phyloP scores from a whole-genome alignment of 2,888 invertebrate genomes.

The Bombyx huttoni region DNA sequence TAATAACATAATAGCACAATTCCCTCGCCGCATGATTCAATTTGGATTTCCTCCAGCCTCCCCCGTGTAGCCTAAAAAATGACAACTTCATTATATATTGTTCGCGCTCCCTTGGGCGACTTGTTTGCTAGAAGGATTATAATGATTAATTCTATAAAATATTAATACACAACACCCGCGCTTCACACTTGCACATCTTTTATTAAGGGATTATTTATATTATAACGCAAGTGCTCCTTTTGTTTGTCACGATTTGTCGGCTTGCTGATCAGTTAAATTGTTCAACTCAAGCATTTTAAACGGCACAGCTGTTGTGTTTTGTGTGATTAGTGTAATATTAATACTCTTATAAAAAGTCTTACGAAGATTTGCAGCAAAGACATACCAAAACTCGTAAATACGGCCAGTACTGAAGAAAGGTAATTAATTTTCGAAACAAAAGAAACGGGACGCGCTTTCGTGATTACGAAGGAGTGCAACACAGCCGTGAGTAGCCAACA shows the following conservation, averaged over 20 bases:
- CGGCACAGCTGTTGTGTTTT: neutral
- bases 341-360: no score
- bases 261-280: neutral
- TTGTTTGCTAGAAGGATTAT: conserved; percentile 72
- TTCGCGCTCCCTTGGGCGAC: conserved; percentile 61
- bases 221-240: conserved; percentile 47
- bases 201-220: conserved; percentile 49
- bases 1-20: conserved; percentile 80
- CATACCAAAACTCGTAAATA: neutral
- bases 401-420: neutral
- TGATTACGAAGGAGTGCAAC: conserved; percentile 10
- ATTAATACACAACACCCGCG: conserved; percentile 66
- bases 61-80: conserved; percentile 68
- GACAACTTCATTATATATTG: conserved; percentile 73
- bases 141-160: conserved; percentile 72
- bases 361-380: neutral
- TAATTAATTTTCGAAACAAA: conserved; percentile 3
- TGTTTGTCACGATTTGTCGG: conserved; percentile 37
- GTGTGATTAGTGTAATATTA: no score
- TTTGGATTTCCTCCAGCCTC: conserved; percentile 76
- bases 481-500: conserved; percentile 14
- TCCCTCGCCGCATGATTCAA: conserved; percentile 78
- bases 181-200: conserved; percentile 54
- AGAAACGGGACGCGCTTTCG: neutral
- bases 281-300: neutral